Evolutionary conservation across 2,888 invertebrate genomes (phyloP).

Genomic region (Myopa testacea): DNA sequence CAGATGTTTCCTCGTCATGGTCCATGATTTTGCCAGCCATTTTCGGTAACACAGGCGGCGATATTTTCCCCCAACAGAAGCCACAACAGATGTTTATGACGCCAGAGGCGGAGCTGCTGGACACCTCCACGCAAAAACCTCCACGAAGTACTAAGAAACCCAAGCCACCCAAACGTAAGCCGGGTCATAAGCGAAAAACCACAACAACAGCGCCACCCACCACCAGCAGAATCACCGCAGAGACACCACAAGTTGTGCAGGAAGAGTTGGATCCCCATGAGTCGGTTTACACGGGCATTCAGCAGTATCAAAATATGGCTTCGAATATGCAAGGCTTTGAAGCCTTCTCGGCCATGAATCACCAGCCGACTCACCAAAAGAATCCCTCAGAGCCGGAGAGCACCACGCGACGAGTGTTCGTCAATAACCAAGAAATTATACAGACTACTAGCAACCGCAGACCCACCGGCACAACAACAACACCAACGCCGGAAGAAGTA

Average conservation of each 20-base stretch:
- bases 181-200: conserved; percentile 56
- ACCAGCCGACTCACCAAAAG: conserved; percentile 62
- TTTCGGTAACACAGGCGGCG: conserved; percentile 78
- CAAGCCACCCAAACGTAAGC: conserved; percentile 61
- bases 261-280: conserved; percentile 61
- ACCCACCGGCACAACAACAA: conserved; percentile 18
- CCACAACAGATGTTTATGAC: conserved; percentile 67
- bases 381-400: conserved; percentile 52
- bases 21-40: conserved; percentile 84
- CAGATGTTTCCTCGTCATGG: conserved; percentile 83
- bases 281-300: conserved; percentile 63
- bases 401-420: conserved; percentile 60
- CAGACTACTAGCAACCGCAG: conserved; percentile 48
- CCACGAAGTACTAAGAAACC: conserved; percentile 55
- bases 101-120: conserved; percentile 67
- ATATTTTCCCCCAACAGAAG: conserved; percentile 72
- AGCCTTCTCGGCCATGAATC: conserved; percentile 53
- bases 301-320: conserved; percentile 60
- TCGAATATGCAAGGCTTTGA: conserved; percentile 59
- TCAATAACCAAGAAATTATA: conserved; percentile 62
- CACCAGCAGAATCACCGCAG: conserved; percentile 16
- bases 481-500: conserved; percentile 40
- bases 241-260: conserved; percentile 57
- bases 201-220: conserved; percentile 44
- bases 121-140: conserved; percentile 57